A percentile compares a stretch with the other conserved stretches of the same genome.
Conservation (phyloP, 1,140 invertebrate species). For the Tetragnatha versicolor region DNA sequence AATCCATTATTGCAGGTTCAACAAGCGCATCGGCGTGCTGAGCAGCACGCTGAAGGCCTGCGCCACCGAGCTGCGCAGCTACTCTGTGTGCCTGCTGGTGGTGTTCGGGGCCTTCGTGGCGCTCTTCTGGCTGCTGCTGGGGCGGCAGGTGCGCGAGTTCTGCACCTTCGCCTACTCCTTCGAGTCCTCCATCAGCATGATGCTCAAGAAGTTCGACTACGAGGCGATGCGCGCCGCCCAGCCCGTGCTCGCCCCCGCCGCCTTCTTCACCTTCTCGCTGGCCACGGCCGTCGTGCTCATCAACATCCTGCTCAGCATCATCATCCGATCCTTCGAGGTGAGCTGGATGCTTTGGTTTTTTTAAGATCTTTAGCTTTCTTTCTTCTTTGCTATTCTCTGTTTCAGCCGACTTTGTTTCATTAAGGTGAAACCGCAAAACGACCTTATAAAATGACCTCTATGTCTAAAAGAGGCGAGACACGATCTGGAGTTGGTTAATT, state of each 20-base stretch:
- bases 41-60: conserved; percentile 61
- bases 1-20: too few relatives aligned
- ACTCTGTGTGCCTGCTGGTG: conserved; percentile 61
- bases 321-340: conserved; percentile 65
- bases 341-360: too few relatives aligned
- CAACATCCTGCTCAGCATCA: conserved; percentile 69
- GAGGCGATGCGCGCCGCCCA: conserved; percentile 63
- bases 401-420: too few relatives aligned
- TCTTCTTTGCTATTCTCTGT: too few relatives aligned
- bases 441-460: too few relatives aligned
- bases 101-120: conserved; percentile 62
- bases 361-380: too few relatives aligned
- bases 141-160: conserved; percentile 63
- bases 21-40: conserved; percentile 66
- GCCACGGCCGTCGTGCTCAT: conserved; percentile 67
- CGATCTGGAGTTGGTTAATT: too few relatives aligned
- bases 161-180: conserved; percentile 65
- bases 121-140: conserved; percentile 67
- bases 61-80: conserved; percentile 60
- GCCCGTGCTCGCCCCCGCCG: conserved; percentile 65
- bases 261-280: conserved; percentile 67
- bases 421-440: too few relatives aligned
- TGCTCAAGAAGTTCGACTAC: conserved; percentile 69
- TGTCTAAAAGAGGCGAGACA: too few relatives aligned
- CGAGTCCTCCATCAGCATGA: conserved; percentile 67